Percentiles rank a stretch among this genome's conserved stretches.
Evolutionary conservation across 2,113 vertebrate species (phyloP).

Genomic region (Crotalus horridus): DNA sequence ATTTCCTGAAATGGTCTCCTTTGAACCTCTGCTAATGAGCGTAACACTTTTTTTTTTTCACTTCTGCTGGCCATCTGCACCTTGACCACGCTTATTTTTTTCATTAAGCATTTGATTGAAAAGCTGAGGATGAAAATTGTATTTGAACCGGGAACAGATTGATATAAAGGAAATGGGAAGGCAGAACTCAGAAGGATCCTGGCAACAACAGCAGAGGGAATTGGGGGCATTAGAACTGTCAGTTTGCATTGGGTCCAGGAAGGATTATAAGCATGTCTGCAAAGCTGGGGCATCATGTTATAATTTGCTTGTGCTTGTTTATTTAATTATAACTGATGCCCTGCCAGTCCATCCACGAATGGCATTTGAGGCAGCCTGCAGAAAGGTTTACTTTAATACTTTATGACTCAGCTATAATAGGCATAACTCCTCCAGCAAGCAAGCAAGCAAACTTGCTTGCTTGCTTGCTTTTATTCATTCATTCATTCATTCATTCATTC

Average conservation of each 20-base stretch:
- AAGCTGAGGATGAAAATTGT: neutral
- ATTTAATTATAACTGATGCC: neutral
- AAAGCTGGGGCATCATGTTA: neutral
- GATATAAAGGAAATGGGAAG: neutral
- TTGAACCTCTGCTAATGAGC: conserved; percentile 23
- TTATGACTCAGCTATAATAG: neutral
- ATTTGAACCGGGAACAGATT: neutral
- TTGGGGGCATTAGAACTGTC: neutral
- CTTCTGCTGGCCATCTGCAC: conserved; percentile 14
- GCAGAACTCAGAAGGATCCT: neutral
- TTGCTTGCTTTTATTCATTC: too few species aligned
- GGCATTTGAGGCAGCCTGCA: neutral
- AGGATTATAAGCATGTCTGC: neutral
- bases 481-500: neutral
- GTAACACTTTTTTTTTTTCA: conserved; percentile 6
- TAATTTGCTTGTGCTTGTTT: neutral
- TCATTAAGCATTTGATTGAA: neutral
- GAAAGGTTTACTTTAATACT: neutral
- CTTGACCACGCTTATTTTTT: conserved; percentile 23
- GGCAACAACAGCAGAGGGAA: neutral
- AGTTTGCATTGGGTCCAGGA: neutral
- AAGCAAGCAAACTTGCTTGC: too few species aligned
- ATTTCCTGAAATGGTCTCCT: neutral
- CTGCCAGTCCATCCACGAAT: neutral
- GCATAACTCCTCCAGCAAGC: neutral